These are phyloP conservation scores for Sarotherodon lohbergeri DNA, from an alignment of 2,113 vertebrate species.

Conservation along the genomic window DNA sequence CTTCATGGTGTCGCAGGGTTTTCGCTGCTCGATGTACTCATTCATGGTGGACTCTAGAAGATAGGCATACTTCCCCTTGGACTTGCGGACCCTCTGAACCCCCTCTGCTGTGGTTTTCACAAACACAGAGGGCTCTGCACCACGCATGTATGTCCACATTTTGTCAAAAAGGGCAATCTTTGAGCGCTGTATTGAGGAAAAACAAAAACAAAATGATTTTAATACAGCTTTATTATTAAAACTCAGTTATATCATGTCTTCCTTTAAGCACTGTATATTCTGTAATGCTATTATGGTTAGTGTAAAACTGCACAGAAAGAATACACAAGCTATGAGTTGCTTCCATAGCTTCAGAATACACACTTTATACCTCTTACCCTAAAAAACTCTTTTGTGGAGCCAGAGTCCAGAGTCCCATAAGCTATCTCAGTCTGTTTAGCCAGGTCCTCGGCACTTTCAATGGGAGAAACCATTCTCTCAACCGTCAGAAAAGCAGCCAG, in stretches of 20 bases:
- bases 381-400: constrained; percentile 99
- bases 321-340: not conserved
- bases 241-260: not conserved
- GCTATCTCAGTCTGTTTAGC: constrained; percentile 98
- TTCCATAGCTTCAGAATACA: not conserved
- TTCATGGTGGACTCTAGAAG: constrained; percentile 99
- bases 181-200: constrained; percentile 82
- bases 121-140: constrained; percentile 97
- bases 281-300: not conserved
- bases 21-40: constrained; percentile 98
- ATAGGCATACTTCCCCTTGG: constrained; percentile 99
- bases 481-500: constrained; percentile 99
- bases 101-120: constrained; percentile 98
- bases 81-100: constrained; percentile 93
- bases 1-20: constrained; percentile 99
- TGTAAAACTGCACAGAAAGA: not conserved
- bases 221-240: not conserved
- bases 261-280: not conserved
- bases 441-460: constrained; percentile 97
- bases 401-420: constrained; percentile 97
- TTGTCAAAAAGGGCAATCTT: constrained; percentile 99
- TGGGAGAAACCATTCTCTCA: constrained; percentile 98
- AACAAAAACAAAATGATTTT: not conserved
- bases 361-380: constrained; percentile 78
- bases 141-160: constrained; percentile 99